Evolutionary conservation across 1,140 invertebrate species (phyloP).

Genomic region (Polypedilum vanderplanki): DNA sequence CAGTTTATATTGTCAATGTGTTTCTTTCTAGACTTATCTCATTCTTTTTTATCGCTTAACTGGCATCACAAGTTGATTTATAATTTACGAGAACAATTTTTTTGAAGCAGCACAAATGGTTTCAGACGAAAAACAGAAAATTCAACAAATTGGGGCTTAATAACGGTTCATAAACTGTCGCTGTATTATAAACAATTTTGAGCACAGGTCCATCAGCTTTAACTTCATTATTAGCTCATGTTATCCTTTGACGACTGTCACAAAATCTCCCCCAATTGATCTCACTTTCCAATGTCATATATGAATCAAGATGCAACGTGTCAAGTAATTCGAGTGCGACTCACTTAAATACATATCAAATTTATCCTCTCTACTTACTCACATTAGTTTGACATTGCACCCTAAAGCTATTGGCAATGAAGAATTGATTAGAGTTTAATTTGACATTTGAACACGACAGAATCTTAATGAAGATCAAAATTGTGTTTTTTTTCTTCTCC

Average conservation of each 20-base stretch:
- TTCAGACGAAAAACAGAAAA: neutral
- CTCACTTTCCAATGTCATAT: neutral
- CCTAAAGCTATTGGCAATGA: slow-evolving; percentile 16
- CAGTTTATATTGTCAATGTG: neutral
- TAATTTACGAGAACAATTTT: slow-evolving; percentile 21
- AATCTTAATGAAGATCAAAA: slow-evolving; percentile 28
- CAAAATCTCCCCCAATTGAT: slow-evolving; percentile 16
- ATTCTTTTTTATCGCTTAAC: slow-evolving; percentile 20
- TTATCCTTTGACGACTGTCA: slow-evolving; percentile 26
- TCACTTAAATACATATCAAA: slow-evolving; percentile 17
- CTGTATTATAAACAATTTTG: neutral
- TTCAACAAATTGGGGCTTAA: too few species aligned
- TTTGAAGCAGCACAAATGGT: neutral
- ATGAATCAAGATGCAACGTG: neutral
- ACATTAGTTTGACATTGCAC: slow-evolving; percentile 3
- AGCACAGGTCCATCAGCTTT: neutral
- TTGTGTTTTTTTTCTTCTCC: neutral
- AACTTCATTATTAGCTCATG: neutral
- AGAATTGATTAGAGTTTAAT: slow-evolving; percentile 28
- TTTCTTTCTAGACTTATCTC: neutral
- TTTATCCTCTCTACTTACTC: neutral
- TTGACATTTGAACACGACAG: slow-evolving; percentile 25
- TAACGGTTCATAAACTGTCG: too few species aligned
- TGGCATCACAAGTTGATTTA: slow-evolving; percentile 14
- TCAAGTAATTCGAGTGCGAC: neutral